Conservation (phyloP, 2,888 invertebrate genomes). For the Lutraria lutraria region DNA sequence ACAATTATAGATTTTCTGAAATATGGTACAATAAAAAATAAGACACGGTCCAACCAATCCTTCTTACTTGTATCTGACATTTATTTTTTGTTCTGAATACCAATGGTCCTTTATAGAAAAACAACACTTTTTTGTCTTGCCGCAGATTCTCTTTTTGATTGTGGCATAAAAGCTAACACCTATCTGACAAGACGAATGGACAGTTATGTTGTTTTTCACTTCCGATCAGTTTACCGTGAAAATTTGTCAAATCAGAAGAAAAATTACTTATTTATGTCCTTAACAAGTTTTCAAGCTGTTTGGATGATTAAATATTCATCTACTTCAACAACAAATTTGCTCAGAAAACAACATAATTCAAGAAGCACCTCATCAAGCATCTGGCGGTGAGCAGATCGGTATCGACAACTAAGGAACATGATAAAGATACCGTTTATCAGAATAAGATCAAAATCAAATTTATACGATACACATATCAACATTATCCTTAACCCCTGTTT, state of each 20-base stretch:
- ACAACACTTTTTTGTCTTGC: too few relatives aligned
- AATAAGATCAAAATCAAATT: not conserved
- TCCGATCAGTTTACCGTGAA: not conserved
- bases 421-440: not conserved
- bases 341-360: not conserved
- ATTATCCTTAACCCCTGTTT: not conserved
- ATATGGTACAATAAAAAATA: not conserved
- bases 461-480: not conserved
- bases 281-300: not conserved
- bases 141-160: not conserved
- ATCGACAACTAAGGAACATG: not conserved
- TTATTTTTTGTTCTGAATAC: too few relatives aligned
- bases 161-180: not conserved
- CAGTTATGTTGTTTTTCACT: not conserved
- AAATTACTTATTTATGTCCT: not conserved
- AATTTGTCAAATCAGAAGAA: constrained; percentile 1
- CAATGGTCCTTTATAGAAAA: too few relatives aligned
- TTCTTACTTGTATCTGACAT: too few relatives aligned
- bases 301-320: not conserved
- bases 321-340: constrained; percentile 7
- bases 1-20: not conserved
- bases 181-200: not conserved
- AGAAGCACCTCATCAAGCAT: not conserved
- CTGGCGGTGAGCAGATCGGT: not conserved
- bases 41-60: too few relatives aligned